Evolutionary conservation across 1,140 invertebrate genomes (phyloP).

Genomic region (Pogonognathellus flavescens): DNA sequence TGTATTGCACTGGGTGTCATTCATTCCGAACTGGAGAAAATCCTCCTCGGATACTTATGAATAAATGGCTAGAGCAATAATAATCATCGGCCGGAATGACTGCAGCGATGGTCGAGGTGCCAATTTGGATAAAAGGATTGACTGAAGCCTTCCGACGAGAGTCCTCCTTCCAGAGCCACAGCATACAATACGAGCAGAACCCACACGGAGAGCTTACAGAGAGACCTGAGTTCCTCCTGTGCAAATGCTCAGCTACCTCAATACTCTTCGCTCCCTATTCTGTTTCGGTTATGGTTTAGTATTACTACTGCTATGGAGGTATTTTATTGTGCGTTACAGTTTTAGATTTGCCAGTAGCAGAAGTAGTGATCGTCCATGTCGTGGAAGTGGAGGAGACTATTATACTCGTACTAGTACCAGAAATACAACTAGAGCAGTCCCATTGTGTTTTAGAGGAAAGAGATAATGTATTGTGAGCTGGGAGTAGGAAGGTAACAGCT

Average conservation of each 20-base stretch:
- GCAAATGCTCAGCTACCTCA: no score
- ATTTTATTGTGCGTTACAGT: background rate
- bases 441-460: conserved; percentile 22
- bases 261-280: no score
- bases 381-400: background rate
- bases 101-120: conserved; percentile 63
- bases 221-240: no score
- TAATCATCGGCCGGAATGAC: conserved; percentile 62
- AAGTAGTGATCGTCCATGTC: conserved; percentile 13
- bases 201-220: no score
- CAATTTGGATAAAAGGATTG: conserved; percentile 68
- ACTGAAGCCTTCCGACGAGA: conserved; percentile 31
- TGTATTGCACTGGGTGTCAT: conserved; percentile 53
- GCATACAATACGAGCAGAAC: background rate
- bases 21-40: conserved; percentile 52
- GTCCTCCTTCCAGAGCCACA: background rate
- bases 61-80: conserved; percentile 64
- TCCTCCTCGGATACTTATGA: conserved; percentile 57
- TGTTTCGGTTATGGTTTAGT: no score
- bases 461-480: conserved; percentile 54
- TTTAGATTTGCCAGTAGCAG: no score
- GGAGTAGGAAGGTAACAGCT: conserved; percentile 54
- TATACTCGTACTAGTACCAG: background rate
- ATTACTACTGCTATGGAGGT: background rate
- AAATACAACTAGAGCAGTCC: background rate